A percentile compares a stretch with the other conserved stretches of the same genome.
These are phyloP conservation scores for Naso thynnoides DNA, from an alignment of 2,797 vertebrate genomes.

Conservation along the genomic window DNA sequence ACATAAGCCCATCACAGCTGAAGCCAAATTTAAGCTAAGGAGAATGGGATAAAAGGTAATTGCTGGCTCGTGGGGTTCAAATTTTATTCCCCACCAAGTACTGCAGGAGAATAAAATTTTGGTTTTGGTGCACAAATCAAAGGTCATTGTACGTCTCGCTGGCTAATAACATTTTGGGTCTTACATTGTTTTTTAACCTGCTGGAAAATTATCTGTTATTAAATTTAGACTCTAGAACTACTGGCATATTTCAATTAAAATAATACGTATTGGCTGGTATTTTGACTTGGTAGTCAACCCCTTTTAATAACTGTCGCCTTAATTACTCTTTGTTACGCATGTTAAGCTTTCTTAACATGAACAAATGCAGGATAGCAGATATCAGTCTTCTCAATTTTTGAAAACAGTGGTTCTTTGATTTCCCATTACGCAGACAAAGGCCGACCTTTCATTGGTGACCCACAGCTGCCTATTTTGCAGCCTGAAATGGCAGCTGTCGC, in stretches of 20 bases:
- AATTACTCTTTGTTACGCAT: slow-evolving; percentile 3
- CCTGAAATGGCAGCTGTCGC: neutral
- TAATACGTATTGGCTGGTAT: too few relatives aligned
- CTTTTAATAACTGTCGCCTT: too few relatives aligned
- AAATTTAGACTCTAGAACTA: too few relatives aligned
- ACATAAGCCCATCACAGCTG: slow-evolving; percentile 21
- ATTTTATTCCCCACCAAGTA: neutral
- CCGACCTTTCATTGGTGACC: neutral
- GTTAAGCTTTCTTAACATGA: neutral
- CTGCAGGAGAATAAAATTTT: neutral
- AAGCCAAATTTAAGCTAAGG: slow-evolving; percentile 17
- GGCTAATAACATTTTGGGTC: neutral
- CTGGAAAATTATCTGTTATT: neutral
- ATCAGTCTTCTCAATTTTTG: neutral
- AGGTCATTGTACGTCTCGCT: neutral
- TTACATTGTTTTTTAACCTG: neutral
- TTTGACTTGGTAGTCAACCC: too few relatives aligned
- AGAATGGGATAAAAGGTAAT: slow-evolving; percentile 13
- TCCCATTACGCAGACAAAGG: neutral
- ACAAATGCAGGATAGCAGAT: neutral
- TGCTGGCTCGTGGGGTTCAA: slow-evolving; percentile 8
- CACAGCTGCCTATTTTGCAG: neutral
- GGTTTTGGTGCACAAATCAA: neutral
- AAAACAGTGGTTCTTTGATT: neutral
- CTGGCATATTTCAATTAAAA: too few relatives aligned